These are phyloP conservation scores for Nesoenas mayeri DNA, from an alignment of 2,113 vertebrate species.

Conservation along the genomic window DNA sequence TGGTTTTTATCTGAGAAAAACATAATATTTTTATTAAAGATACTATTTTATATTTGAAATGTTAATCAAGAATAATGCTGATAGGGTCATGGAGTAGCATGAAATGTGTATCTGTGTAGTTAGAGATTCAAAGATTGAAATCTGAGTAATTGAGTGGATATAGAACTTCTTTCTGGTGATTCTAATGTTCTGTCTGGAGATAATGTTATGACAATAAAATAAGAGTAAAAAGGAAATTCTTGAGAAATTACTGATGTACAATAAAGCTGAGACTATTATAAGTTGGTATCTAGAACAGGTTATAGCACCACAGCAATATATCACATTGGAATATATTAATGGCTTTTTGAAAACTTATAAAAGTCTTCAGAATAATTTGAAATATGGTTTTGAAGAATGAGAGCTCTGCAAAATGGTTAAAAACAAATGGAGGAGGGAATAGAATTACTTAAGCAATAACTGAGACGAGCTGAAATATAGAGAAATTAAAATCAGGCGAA, in stretches of 20 bases:
- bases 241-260: not conserved
- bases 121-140: not conserved
- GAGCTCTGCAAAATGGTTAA: not conserved
- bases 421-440: not conserved
- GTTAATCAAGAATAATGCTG: not conserved
- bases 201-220: not conserved
- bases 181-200: not conserved
- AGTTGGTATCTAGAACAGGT: not conserved
- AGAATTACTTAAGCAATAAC: not conserved
- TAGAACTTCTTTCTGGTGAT: not conserved
- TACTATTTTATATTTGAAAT: not conserved
- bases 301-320: not conserved
- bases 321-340: not conserved
- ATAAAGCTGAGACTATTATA: not conserved
- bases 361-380: not conserved
- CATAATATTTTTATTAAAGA: not conserved
- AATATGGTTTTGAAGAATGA: not conserved
- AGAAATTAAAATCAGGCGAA: not conserved
- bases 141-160: not conserved
- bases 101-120: not conserved
- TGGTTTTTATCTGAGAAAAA: not conserved
- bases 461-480: not conserved
- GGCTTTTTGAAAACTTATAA: not conserved
- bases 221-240: not conserved
- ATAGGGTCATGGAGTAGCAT: not conserved